Base-by-base conservation (phyloP, 1,140 invertebrate genomes). In the Triops cancriformis region DNA sequence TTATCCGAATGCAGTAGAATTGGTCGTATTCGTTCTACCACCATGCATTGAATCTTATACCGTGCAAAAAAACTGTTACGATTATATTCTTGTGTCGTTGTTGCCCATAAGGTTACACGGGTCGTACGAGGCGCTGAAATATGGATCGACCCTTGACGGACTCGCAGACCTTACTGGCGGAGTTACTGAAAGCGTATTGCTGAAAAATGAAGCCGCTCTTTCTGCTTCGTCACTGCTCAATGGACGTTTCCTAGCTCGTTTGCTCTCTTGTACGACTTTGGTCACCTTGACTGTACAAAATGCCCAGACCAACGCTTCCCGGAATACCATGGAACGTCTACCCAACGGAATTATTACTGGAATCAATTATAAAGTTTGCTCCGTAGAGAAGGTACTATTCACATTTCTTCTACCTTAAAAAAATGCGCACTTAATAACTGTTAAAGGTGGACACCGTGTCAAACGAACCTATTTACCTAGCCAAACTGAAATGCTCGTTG, bases 81-180 rank as follows among this genome's bases (percentile, higher is more conserved):
- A 18, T 64, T 64, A 6, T 64, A 18, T 51, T 23, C 12, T 43
- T 43, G 9, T 51, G 12, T 10, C n/a, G 3, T 11, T 64, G 80
- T 72, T 23, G 73, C 77, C 26, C 86, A 87, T 10, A 84, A 97
- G 95, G 86, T 86, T 99, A 77, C 95, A 96, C 83, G 97, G 97
- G 0, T 98, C 96, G 0, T 99, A 99, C 85, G 97, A 99, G 85
- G 95, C 97, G 0, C 87, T 99, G 7, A 98, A 96, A 83, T 96
- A 96, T 82, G 94, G 94, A 12, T 94, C 92, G 27, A 86, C 94
- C 3, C 84, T 95, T 73, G 94, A 96, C 82, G 94, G 94, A 2
- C 84, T 96, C 41, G 93, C 93, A 0, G 94, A 97, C 85, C 86
- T 97, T 0, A 95, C 94, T 0, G 94, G 94, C 7, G 94, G 94